Evolutionary conservation across 2,888 invertebrate genomes (phyloP).

Genomic region (Synanthedon vespiformis): DNA sequence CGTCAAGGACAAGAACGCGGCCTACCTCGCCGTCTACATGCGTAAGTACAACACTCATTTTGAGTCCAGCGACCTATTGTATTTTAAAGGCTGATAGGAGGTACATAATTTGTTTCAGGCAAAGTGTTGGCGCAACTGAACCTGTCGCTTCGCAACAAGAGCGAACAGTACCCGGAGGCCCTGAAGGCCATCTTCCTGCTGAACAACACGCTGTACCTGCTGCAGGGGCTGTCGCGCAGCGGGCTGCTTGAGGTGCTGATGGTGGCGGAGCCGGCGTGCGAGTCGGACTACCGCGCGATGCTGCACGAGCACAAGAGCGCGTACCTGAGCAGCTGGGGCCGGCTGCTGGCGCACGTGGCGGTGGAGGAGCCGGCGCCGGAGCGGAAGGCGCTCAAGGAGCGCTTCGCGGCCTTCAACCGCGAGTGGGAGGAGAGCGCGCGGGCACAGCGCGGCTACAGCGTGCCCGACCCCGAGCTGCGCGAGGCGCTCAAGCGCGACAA

Average conservation of each 20-base stretch:
- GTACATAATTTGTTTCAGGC: slow-evolving; percentile 58
- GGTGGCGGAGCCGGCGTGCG: slow-evolving; percentile 87
- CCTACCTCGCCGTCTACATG: slow-evolving; percentile 83
- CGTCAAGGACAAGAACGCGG: slow-evolving; percentile 43
- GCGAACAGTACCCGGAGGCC: slow-evolving; percentile 92
- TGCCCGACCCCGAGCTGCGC: slow-evolving; percentile 91
- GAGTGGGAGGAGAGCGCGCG: slow-evolving; percentile 92
- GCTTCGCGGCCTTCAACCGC: slow-evolving; percentile 93
- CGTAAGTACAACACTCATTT: slow-evolving; percentile 59
- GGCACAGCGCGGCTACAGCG: slow-evolving; percentile 89
- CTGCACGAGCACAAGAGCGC: slow-evolving; percentile 85
- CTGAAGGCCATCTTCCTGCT: slow-evolving; percentile 90
- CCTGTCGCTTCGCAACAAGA: slow-evolving; percentile 88
- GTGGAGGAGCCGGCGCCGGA: slow-evolving; percentile 79
- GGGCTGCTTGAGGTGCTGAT: slow-evolving; percentile 84
- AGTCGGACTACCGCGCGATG: slow-evolving; percentile 87
- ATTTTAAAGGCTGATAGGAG: neutral
- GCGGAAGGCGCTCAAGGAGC: slow-evolving; percentile 86
- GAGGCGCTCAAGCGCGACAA: slow-evolving; percentile 91
- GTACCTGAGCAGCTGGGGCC: slow-evolving; percentile 84
- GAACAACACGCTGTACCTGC: slow-evolving; percentile 94
- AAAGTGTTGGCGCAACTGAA: slow-evolving; percentile 92
- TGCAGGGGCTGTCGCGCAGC: slow-evolving; percentile 89
- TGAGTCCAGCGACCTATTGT: neutral
- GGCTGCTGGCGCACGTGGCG: slow-evolving; percentile 80